Evolutionary conservation across 2,888 invertebrate species (phyloP), one percentile per base, ranked within the genome.

Genomic region (Ernsta delagoae): DNA sequence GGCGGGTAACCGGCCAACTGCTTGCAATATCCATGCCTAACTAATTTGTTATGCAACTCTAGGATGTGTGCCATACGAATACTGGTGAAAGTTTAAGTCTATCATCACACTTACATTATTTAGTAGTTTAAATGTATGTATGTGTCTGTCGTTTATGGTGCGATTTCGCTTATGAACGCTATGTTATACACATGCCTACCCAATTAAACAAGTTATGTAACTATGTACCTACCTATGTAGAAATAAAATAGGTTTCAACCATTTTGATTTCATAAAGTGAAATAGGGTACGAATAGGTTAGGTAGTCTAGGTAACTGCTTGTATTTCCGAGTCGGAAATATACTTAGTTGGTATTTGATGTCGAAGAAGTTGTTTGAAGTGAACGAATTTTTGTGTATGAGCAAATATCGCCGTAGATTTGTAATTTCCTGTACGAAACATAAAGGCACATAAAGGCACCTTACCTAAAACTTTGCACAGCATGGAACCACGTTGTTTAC

Each of bases 361-460:
- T 60, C 53, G 31, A 54, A 64, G 36, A 64, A 31, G 34, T 50
- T 60, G 66, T 59, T 59, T 63, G 31, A 63, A 50, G 63, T 59
- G 39, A 60, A 60, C 60, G 60, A 31, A 60, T 60, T 60, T 60
- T 60, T 60, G 45, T 43, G 5, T 16, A 9, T 45, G 34, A 61
- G 61, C 45, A 48, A 61, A 61, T 61, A 61, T 48, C n/a, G 48
- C 31, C 8, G 4, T 48, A 48, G 48, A 61, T 34, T 48, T n/a
- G 61, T 61, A 48, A 61, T 61, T 61, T 61, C 48, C 61, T 61
- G 61, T 61, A 61, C 48, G 48, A 48, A 48, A 61, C 31, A 48
- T 48, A 6, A 53, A 39, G 7, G 39, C 4, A 61, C 31, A 48
- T 48, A 6, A 53, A 39, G 7, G 39, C 4, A 31, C 31, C 31